Evolutionary conservation across 1,140 invertebrate species (phyloP), one percentile per base, ranked within the genome.

Genomic region (Drosophila ananassae): DNA sequence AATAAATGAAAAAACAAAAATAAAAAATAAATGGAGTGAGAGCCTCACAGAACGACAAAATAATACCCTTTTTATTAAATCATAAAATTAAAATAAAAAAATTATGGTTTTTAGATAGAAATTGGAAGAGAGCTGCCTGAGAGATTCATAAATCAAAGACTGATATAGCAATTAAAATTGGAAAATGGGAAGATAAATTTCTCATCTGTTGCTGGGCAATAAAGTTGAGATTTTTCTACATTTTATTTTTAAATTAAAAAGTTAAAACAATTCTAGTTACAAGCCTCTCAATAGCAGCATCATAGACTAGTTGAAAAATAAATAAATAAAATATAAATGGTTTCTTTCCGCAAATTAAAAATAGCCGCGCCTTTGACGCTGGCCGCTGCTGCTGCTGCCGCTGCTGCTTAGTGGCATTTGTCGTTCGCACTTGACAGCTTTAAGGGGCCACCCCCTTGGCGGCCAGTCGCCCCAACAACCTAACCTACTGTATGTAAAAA

Each of bases 401-500:
- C 47, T 52, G 48, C 74, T 85, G 77, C 51, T 87, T 87, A 87
- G 82, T 87, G 82, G 82, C 82, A 87, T 87, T 87, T 87, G 82
- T 69, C 74, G 82, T 58, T 87, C 61, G 68, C 60, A 85, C 74
- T 73, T 89, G 83, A 89, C 82, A 87, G 74, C 67, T 75, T 58
- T 56, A 57, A 21, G 41, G 41, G 41, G 39, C 32, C 2, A 25
- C 24, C 24, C 24, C 24, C 24, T 25, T 25, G 24, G 24, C 24
- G 3, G 55, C 64, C 50, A 37, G 24, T 25, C 24, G 2, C 2
- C 24, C 25, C 3, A 4, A 5, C 25, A 0, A 28, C 62, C 13
- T 50, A 4, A 46, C 34, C 3, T 13, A 3, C 13, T 44, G 39
- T 32, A 17, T 48, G 57, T 41, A 37, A 50, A 50, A 77, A 72